These are phyloP conservation scores for Lepidurus apus DNA, from an alignment of 1,140 invertebrate genomes.

Conservation along the genomic window DNA sequence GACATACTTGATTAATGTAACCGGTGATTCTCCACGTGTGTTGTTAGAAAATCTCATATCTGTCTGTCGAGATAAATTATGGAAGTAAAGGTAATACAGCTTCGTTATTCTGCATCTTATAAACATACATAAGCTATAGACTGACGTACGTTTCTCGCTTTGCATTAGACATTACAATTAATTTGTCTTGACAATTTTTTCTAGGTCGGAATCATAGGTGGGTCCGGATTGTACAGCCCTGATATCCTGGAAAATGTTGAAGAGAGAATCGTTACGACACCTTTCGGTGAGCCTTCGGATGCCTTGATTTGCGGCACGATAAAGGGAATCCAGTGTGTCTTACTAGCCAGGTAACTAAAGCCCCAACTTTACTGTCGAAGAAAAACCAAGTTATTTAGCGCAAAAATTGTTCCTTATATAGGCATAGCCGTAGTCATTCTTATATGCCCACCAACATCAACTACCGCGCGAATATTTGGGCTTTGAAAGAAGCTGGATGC, in stretches of 20 bases:
- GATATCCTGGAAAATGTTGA: constrained; percentile 66
- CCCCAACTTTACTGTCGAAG: neutral
- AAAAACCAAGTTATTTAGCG: constrained; percentile 1
- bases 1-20: too few species aligned
- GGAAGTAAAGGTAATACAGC: too few species aligned
- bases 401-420: constrained; percentile 41
- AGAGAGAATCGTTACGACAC: constrained; percentile 63
- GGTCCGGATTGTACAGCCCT: constrained; percentile 83
- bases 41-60: too few species aligned
- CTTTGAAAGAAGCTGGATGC: constrained; percentile 77
- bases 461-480: constrained; percentile 95
- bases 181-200: neutral
- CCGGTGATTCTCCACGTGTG: too few species aligned
- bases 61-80: too few species aligned
- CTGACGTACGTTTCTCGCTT: neutral
- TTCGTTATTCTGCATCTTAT: too few species aligned
- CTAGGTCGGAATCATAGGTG: constrained; percentile 94
- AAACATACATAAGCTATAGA: neutral
- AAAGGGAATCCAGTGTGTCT: constrained; percentile 65
- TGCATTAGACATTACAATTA: neutral
- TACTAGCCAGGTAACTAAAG: constrained; percentile 61
- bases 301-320: constrained; percentile 71
- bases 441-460: constrained; percentile 80
- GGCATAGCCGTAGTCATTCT: constrained; percentile 82
- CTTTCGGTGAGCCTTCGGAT: constrained; percentile 82